These are phyloP conservation scores for Ptilodon capucinus DNA, from an alignment of 2,888 invertebrate species.

Conservation along the genomic window DNA sequence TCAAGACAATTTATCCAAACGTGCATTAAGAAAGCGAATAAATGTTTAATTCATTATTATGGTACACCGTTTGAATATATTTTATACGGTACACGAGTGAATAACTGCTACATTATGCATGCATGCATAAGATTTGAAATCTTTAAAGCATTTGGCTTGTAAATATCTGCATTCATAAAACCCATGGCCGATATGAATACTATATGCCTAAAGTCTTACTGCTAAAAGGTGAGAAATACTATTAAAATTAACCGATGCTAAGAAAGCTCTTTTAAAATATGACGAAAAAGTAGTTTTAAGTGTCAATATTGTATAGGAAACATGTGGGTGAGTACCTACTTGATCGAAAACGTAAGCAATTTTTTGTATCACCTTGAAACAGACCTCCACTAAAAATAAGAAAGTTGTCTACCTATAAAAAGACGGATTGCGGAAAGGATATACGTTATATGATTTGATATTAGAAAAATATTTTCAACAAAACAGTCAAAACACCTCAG, in stretches of 20 bases:
- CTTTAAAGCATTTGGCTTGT: slow-evolving; percentile 5
- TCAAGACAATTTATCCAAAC: slow-evolving; percentile 15
- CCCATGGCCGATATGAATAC: background rate
- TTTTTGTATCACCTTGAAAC: too few species aligned
- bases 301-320: too few species aligned
- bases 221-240: background rate
- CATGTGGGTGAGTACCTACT: too few species aligned
- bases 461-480: too few species aligned
- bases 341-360: too few species aligned
- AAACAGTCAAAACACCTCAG: too few species aligned
- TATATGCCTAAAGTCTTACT: background rate
- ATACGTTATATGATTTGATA: too few species aligned
- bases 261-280: background rate
- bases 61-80: slow-evolving; percentile 17
- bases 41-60: slow-evolving; percentile 30
- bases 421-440: too few species aligned
- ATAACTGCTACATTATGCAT: slow-evolving; percentile 21
- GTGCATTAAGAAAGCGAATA: slow-evolving; percentile 29
- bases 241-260: background rate
- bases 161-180: background rate
- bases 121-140: slow-evolving; percentile 10
- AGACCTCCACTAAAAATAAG: too few species aligned
- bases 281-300: too few species aligned
- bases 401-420: too few species aligned
- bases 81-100: slow-evolving; percentile 22